Conservation (phyloP, 2,113 vertebrate genomes). For the Leucosticte australis region DNA sequence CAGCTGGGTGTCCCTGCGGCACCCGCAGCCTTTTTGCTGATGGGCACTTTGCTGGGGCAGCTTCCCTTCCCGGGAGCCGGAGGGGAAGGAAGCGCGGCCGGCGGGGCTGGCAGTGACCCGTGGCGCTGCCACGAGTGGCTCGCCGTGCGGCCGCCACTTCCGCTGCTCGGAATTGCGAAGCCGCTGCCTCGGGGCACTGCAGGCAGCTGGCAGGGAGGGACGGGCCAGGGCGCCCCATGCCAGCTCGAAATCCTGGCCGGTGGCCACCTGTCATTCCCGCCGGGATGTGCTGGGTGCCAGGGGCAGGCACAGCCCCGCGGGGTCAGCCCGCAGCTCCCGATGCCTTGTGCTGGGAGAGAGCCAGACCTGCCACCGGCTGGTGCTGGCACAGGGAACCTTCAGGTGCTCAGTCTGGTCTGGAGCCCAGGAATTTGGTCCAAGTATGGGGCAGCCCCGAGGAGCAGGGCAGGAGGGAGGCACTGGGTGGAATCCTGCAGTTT, state of each 20-base stretch:
- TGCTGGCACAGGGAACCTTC: not conserved
- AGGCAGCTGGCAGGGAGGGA: not conserved
- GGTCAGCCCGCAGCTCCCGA: not conserved
- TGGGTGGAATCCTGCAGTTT: not conserved
- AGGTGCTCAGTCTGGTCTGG: not conserved
- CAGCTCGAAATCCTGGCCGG: accelerated
- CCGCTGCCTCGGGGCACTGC: not conserved
- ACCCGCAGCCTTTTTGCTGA: not conserved
- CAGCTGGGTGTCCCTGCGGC: not conserved
- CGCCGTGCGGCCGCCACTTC: not conserved
- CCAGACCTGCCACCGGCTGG: not conserved
- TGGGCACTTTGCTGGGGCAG: not conserved
- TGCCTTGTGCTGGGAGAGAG: not conserved
- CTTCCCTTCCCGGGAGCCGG: not conserved
- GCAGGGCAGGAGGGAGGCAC: not conserved
- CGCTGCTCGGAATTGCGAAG: not conserved
- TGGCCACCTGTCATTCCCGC: not conserved
- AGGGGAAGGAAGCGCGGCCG: conserved; percentile 26
- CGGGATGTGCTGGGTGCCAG: not conserved
- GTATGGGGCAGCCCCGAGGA: accelerated
- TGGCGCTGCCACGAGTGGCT: not conserved
- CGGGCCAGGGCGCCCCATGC: not conserved
- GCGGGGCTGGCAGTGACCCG: not conserved
- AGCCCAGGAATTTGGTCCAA: not conserved
- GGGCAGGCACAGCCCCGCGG: not conserved